These are phyloP conservation scores for Sylvilagus bachmani DNA, from an alignment of 2,113 vertebrate species.

Conservation along the genomic window DNA sequence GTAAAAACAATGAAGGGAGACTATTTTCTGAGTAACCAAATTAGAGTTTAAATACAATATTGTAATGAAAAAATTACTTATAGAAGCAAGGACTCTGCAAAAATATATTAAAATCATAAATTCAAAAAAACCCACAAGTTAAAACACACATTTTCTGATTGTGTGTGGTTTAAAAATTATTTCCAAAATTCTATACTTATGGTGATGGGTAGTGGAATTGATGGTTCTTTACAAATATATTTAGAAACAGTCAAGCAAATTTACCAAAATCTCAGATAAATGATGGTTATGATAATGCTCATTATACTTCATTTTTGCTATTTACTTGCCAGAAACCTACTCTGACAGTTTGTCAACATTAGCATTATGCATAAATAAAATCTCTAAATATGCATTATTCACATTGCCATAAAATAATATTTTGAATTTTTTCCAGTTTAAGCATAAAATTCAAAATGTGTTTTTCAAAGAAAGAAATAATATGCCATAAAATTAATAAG, in stretches of 20 bases:
- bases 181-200: neutral
- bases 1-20: neutral
- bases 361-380: neutral
- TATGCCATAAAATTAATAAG: neutral
- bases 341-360: neutral
- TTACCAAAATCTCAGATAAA: neutral
- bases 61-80: neutral
- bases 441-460: neutral
- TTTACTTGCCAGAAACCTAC: neutral
- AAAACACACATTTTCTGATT: neutral
- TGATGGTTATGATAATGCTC: neutral
- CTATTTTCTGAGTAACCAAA: neutral
- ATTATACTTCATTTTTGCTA: neutral
- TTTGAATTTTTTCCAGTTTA: neutral
- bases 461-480: neutral
- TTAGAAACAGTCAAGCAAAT: neutral
- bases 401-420: neutral
- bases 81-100: neutral
- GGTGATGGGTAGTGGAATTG: neutral
- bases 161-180: neutral
- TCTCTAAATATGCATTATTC: neutral
- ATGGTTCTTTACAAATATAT: neutral
- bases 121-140: neutral
- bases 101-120: neutral
- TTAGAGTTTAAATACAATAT: neutral